Base-by-base conservation (phyloP, 1,140 invertebrate genomes). In the Cotesia vestalis region DNA sequence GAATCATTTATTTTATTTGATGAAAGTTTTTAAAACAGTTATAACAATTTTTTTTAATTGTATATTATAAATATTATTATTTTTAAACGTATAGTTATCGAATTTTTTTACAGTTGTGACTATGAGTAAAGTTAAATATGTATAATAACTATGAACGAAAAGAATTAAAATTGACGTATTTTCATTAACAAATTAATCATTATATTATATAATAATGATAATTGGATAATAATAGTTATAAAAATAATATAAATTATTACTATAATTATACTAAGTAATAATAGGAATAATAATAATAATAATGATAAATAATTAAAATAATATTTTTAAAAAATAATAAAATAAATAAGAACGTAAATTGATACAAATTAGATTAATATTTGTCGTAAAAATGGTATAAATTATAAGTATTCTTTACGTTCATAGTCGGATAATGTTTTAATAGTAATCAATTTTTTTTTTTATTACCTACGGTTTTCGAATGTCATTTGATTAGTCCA, bases 21-120 rank as follows among this genome's bases (percentile, higher is more conserved):
- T 14, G 5, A 57, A n/a, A 57, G 12, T 17, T 17, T 60, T 27
- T 11, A 36, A 46, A 11, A 46, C 11, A 46, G 3, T 46, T 46
- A 46, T 46, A 63, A 55, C 14, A 52, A 59, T 57, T 17, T 63
- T 69, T 4, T 64, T 69, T 36, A 9, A 34, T 9, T n/a, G n/a
- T 57, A 20, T 4, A 60, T 60, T 0, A 20, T 11, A 60, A 9
- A 35, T 67, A 34, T 52, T 3, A 60, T 36, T 66, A 34, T 72
- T 66, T 72, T 40, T 20, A 59, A 53, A 12, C 46, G 9, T 51
- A 57, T 66, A 20, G 11, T n/a, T 35, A 46, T 66, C 6, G 11
- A 27, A 71, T 63, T 69, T 63, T 57, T 62, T 69, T n/a, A 38
- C 68, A 73, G 66, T 52, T 73, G 59, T 59, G 40, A 68, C 60